Evolutionary conservation across 2,797 vertebrate species (phyloP).

Genomic region (Dipus sagitta): DNA sequence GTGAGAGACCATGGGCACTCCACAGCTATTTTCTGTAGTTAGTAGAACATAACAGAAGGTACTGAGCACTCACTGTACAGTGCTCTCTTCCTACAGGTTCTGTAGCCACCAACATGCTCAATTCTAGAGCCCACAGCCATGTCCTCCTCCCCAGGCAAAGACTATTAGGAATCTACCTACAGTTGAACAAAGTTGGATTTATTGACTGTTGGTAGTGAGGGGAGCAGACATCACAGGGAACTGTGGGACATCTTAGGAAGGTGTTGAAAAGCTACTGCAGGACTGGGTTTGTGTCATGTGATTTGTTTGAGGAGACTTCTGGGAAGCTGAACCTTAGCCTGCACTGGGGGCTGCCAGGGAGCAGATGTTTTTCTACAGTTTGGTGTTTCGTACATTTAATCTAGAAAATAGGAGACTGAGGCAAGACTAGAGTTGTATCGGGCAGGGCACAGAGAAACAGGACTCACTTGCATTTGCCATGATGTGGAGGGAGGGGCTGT

Average conservation of each 20-base stretch:
- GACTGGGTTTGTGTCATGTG: background rate
- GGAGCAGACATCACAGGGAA: background rate
- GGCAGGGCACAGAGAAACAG: background rate
- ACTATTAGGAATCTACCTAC: background rate
- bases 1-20: too few relatives aligned
- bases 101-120: background rate
- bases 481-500: background rate
- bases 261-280: background rate
- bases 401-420: constrained; percentile 1
- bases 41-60: background rate
- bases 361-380: too few relatives aligned
- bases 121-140: background rate
- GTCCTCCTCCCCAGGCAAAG: background rate
- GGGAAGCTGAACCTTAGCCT: background rate
- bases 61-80: too few relatives aligned
- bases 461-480: background rate
- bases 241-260: background rate
- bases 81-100: background rate
- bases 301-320: background rate
- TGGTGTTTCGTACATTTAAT: background rate
- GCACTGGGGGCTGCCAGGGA: background rate
- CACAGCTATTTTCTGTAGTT: background rate
- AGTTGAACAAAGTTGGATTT: background rate
- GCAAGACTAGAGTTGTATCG: background rate
- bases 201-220: background rate